Evolutionary conservation across 2,888 invertebrate species (phyloP), one percentile per base, ranked within the genome.

Genomic region (Ptycholaimellus sp.): DNA sequence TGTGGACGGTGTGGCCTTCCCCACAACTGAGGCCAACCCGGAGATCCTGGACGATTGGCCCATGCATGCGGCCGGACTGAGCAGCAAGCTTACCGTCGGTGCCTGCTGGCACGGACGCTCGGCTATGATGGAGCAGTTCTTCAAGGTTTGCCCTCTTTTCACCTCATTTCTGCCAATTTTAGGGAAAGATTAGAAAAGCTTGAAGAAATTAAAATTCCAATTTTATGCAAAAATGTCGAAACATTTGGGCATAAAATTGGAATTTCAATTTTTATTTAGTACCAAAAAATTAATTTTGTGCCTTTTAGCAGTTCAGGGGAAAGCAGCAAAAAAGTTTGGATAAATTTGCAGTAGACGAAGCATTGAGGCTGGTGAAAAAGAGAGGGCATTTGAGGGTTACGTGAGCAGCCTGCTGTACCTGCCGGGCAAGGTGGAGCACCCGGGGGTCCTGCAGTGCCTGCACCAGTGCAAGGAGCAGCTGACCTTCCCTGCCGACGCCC

Each of bases 1-100:
- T 14, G 44, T 53, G 22, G 54, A 54, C 35, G 54, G 54, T 32
- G 43, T 46, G 39, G 36, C 31, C 22, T 49, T 51, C 42, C 44
- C 67, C 39, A 62, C 64, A 36, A 71, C 69, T 49, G 69, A 76
- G 54, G 73, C 74, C 56, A 85, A 82, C 49, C 85, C 87, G 0
- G 90, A 93, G 62, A 81, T 96, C 33, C 82, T 96, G 56, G 93
- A 96, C 59, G 96, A 96, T 65, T 93, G 90, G 90, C 90, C 93
- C 1, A 68, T 96, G 30, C 93, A 93, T 59, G 82, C 83, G 7
- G 81, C 87, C 1, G n/a, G n/a, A n/a, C n/a, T n/a, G n/a, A n/a
- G n/a, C n/a, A n/a, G n/a, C n/a, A n/a, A n/a, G n/a, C 65, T 93
- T 30, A 76, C 79, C 0, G 75, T 93, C 1, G 96, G 93, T 2